A percentile compares a stretch with the other conserved stretches of the same genome.
phyloP scores from a whole-genome alignment of 2,113 vertebrate species.

The Notechis scutatus region DNA sequence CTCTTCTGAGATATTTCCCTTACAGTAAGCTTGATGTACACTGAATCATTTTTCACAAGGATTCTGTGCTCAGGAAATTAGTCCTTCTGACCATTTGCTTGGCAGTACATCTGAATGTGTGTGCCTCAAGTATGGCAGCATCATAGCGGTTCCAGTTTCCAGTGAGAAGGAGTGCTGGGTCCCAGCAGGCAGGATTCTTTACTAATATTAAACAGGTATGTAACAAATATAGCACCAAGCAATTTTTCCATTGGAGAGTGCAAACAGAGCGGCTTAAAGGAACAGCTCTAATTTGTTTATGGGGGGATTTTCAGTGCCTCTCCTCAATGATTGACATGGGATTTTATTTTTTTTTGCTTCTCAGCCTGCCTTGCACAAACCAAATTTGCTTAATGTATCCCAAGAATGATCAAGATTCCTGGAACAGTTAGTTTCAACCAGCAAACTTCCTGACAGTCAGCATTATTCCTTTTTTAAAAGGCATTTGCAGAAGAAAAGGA shows the following conservation, averaged over 20 bases:
- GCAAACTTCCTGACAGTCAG: neutral
- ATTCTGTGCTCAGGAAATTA: neutral
- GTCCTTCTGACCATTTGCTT: neutral
- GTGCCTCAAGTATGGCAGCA: neutral
- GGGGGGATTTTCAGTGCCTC: neutral
- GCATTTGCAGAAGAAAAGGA: neutral
- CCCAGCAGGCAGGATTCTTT: conserved; percentile 50
- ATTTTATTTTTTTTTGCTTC: neutral
- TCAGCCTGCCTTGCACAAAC: neutral
- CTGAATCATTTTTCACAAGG: neutral
- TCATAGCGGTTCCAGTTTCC: neutral
- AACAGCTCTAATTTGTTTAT: neutral
- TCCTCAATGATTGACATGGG: neutral
- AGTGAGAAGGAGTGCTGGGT: neutral
- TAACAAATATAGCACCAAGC: neutral
- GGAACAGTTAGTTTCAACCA: neutral
- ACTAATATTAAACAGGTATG: conserved; percentile 63
- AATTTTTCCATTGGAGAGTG: conserved; percentile 6
- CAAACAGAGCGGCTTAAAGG: conserved; percentile 44
- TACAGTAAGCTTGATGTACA: neutral
- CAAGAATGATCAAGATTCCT: neutral
- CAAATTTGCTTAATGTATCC: neutral
- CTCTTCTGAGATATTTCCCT: neutral
- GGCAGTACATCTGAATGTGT: neutral
- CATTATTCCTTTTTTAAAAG: neutral